Conservation (phyloP, 2,113 vertebrate species). For the Oceanodroma tethys region DNA sequence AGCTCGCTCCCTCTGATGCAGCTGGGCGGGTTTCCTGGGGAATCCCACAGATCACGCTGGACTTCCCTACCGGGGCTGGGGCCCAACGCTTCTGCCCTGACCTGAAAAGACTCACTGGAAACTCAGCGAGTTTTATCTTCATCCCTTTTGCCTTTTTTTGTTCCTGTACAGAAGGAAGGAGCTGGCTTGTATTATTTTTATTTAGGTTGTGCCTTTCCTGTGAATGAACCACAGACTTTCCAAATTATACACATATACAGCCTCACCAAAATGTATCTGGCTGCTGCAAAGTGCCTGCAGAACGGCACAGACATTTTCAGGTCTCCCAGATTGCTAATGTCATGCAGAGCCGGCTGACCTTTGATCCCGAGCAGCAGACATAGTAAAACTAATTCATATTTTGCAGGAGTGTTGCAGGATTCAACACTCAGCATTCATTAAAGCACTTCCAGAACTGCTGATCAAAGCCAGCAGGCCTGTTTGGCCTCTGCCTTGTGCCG, state of each 20-base stretch:
- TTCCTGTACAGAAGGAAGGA: neutral
- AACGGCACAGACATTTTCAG: neutral
- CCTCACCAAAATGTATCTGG: neutral
- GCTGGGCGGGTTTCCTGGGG: neutral
- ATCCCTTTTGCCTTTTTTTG: neutral
- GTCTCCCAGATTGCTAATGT: neutral
- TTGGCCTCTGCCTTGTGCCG: neutral
- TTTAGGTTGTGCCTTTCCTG: neutral
- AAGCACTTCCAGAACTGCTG: neutral
- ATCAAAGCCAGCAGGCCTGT: conserved; percentile 32
- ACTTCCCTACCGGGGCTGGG: accelerated
- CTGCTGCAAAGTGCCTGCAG: neutral
- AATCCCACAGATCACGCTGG: neutral
- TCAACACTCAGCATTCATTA: conserved; percentile 17
- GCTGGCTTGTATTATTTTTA: neutral
- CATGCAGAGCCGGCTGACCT: neutral
- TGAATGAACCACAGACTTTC: neutral
- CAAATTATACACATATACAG: neutral
- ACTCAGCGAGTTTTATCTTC: neutral
- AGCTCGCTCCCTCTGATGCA: neutral
- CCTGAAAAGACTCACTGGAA: neutral
- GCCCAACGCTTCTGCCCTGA: neutral
- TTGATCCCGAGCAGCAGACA: neutral
- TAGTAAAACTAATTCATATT: neutral
- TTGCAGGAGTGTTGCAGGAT: conserved; percentile 9